These are phyloP conservation scores for Poecilus cupreus DNA, from an alignment of 2,888 invertebrate genomes.

Conservation along the genomic window DNA sequence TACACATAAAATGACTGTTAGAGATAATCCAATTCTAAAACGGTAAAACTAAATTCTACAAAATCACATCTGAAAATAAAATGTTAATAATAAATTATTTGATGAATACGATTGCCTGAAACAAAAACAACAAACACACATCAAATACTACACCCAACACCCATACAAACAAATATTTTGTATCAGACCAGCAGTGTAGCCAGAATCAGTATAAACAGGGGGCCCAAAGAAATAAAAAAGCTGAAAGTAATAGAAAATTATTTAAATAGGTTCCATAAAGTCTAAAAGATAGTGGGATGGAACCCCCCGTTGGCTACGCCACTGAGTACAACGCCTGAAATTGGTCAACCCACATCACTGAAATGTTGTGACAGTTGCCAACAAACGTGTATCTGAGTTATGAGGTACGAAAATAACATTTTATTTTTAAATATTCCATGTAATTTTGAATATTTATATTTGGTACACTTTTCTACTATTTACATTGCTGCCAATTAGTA, in stretches of 20 bases:
- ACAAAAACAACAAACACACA: slow-evolving; percentile 17
- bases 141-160: slow-evolving; percentile 21
- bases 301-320: too few relatives aligned
- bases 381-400: slow-evolving; percentile 27
- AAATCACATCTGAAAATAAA: not conserved
- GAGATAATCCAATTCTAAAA: not conserved
- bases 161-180: not conserved
- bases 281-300: too few relatives aligned
- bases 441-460: slow-evolving; percentile 43
- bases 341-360: slow-evolving; percentile 6
- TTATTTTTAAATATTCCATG: slow-evolving; percentile 35
- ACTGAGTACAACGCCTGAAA: not conserved
- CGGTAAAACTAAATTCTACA: not conserved
- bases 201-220: too few relatives aligned
- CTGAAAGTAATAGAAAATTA: too few relatives aligned
- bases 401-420: slow-evolving; percentile 50
- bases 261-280: too few relatives aligned
- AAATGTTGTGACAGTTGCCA: slow-evolving; percentile 9
- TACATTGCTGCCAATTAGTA: slow-evolving; percentile 33
- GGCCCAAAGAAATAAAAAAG: too few relatives aligned
- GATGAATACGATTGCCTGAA: slow-evolving; percentile 26
- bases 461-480: slow-evolving; percentile 22
- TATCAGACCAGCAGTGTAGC: too few relatives aligned
- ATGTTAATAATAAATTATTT: not conserved
- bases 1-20: slow-evolving; percentile 4